Percentiles rank a stretch among this genome's conserved stretches.
These are phyloP conservation scores for Meteorus cinctellus DNA, from an alignment of 2,888 invertebrate genomes.

Conservation along the genomic window DNA sequence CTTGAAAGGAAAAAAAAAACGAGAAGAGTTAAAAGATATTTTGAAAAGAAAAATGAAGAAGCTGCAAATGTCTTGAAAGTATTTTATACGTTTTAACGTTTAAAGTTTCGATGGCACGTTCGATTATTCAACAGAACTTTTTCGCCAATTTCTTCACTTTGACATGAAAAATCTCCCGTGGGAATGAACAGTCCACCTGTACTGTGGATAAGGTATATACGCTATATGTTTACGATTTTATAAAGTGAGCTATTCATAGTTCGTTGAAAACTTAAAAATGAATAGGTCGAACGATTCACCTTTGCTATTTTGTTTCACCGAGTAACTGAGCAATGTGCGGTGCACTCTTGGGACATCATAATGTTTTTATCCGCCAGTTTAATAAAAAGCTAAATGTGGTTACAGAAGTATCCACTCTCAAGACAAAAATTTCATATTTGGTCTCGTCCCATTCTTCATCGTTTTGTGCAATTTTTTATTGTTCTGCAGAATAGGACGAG, in stretches of 20 bases:
- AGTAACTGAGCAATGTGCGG: background rate
- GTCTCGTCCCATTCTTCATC: background rate
- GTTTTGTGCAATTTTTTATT: too few relatives aligned
- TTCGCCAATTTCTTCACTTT: slow-evolving; percentile 11
- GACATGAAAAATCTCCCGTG: background rate
- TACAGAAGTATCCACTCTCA: too few relatives aligned
- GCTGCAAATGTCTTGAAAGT: background rate
- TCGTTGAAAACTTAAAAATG: background rate
- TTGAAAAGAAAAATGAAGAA: background rate
- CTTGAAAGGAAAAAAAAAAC: background rate
- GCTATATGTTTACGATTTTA: background rate
- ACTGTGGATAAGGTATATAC: background rate
- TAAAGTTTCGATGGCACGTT: slow-evolving; percentile 31
- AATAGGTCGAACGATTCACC: background rate
- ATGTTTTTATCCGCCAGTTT: background rate
- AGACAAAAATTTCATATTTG: background rate
- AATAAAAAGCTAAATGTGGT: too few relatives aligned
- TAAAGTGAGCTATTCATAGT: background rate
- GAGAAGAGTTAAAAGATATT: background rate
- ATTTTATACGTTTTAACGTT: slow-evolving; percentile 12
- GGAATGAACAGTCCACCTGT: background rate
- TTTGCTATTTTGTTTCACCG: background rate
- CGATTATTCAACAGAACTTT: slow-evolving; percentile 43
- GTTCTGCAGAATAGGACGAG: too few relatives aligned
- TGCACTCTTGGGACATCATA: background rate